Conservation (phyloP, 2,797 vertebrate genomes). For the Malurus leucopterus region DNA sequence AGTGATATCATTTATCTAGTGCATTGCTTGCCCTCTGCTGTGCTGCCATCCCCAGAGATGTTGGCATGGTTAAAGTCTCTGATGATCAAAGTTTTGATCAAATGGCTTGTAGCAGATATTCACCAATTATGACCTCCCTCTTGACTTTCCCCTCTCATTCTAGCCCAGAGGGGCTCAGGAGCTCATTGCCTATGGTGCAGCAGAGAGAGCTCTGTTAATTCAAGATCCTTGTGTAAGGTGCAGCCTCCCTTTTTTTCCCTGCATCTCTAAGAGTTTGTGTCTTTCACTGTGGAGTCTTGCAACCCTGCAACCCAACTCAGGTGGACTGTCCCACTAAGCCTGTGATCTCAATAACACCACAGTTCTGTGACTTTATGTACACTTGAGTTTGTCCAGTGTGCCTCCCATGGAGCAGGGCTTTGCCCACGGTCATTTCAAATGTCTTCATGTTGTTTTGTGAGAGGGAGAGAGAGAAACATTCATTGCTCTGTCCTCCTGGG, state of each 20-base stretch:
- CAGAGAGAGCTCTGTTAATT: background rate
- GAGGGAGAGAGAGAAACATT: background rate
- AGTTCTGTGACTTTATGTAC: background rate
- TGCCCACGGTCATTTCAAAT: background rate
- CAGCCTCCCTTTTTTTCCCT: background rate
- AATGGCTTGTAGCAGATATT: background rate
- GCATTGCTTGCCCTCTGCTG: background rate
- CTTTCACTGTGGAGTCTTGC: background rate
- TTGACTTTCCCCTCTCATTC: background rate
- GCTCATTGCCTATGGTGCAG: background rate
- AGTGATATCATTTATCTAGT: background rate
- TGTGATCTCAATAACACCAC: background rate
- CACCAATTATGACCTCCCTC: background rate
- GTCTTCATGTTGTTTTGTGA: background rate
- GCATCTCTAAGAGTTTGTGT: background rate
- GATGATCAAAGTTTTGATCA: background rate
- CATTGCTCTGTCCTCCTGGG: background rate
- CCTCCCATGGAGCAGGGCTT: background rate
- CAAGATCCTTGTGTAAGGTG: background rate
- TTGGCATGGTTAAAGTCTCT: background rate
- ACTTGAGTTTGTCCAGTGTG: background rate
- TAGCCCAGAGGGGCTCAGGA: background rate
- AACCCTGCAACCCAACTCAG: background rate
- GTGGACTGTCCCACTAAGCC: background rate
- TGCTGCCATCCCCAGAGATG: background rate